These are phyloP conservation scores for Tenodera sinensis DNA, from an alignment of 2,888 invertebrate species.

Conservation along the genomic window DNA sequence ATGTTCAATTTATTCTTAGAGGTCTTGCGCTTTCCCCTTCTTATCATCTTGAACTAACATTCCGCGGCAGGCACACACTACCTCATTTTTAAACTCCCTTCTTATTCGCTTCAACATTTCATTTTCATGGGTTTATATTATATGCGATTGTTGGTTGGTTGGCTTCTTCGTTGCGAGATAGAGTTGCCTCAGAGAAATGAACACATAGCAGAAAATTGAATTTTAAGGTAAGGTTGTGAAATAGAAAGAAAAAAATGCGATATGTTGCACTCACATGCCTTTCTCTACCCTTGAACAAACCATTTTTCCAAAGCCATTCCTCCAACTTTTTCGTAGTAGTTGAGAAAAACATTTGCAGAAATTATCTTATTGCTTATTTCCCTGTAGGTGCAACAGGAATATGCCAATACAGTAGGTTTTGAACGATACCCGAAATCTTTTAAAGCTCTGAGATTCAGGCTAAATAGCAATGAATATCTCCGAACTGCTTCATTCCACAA, in stretches of 20 bases:
- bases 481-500: too few relatives aligned
- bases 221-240: not conserved
- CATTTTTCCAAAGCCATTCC: too few relatives aligned
- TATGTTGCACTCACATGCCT: too few relatives aligned
- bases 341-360: too few relatives aligned
- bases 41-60: not conserved
- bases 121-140: not conserved
- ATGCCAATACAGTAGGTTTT: too few relatives aligned
- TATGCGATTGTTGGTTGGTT: not conserved
- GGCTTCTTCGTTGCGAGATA: not conserved
- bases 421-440: too few relatives aligned
- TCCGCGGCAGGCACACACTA: not conserved
- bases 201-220: not conserved
- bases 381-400: too few relatives aligned
- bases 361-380: too few relatives aligned
- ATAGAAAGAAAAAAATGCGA: not conserved
- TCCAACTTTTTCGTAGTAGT: too few relatives aligned
- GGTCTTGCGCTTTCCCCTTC: not conserved
- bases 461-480: too few relatives aligned
- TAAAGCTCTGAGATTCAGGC: too few relatives aligned
- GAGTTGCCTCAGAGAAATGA: not conserved
- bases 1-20: slow-evolving; percentile 25
- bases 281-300: too few relatives aligned
- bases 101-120: not conserved
- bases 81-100: not conserved